phyloP scores from a whole-genome alignment of 2,797 vertebrate species.

The Fringilla coelebs region DNA sequence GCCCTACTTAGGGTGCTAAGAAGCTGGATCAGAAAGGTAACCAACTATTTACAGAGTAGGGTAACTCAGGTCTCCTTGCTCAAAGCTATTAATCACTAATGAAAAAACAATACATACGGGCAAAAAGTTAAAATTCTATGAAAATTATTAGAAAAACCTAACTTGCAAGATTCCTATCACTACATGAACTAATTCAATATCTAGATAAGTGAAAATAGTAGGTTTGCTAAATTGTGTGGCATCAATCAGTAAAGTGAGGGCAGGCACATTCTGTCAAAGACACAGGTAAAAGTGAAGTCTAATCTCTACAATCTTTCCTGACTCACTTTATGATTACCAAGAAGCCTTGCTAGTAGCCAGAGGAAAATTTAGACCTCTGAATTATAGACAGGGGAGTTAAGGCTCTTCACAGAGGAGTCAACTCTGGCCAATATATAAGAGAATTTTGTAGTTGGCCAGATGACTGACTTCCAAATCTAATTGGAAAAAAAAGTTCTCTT shows the following conservation, averaged over 20 bases:
- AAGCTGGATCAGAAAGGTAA: background rate
- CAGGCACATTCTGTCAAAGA: background rate
- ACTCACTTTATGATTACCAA: background rate
- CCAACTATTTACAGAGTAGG: background rate
- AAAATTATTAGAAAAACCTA: background rate
- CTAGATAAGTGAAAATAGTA: background rate
- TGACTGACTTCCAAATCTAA: background rate
- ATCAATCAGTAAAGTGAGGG: background rate
- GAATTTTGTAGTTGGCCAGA: background rate
- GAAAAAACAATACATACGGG: background rate
- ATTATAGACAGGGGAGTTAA: background rate
- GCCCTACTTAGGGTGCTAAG: background rate
- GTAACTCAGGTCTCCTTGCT: background rate
- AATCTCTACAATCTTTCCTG: background rate
- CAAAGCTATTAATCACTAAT: background rate
- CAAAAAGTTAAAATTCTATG: background rate
- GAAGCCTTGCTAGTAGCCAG: background rate
- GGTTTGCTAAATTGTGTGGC: background rate
- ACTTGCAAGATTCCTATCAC: background rate
- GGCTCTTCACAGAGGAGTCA: background rate
- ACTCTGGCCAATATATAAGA: background rate
- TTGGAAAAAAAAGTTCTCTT: background rate
- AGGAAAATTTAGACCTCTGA: background rate
- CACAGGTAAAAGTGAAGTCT: background rate
- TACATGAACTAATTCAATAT: background rate